A percentile compares a stretch with the other conserved stretches of the same genome.
phyloP scores from a whole-genome alignment of 2,888 invertebrate species.

The Philereme vetulata region DNA sequence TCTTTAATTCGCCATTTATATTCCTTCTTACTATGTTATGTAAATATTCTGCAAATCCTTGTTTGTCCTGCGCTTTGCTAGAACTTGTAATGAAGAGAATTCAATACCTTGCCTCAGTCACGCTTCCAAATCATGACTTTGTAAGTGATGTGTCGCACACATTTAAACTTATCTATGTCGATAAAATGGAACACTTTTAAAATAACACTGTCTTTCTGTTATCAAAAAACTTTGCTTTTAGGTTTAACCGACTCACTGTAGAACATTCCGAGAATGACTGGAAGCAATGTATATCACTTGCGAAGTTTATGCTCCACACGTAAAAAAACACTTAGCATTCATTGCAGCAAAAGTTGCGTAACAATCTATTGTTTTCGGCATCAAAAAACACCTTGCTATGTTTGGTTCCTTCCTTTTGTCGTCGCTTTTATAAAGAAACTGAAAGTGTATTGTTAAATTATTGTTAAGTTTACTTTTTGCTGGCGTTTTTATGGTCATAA shows the following conservation, averaged over 20 bases:
- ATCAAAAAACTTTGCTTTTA: conserved; percentile 52
- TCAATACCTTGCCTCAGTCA: conserved; percentile 43
- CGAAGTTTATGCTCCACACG: conserved; percentile 38
- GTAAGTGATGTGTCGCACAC: conserved; percentile 41
- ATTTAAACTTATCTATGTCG: conserved; percentile 45
- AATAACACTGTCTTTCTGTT: conserved; percentile 48
- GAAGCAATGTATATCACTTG: conserved; percentile 43
- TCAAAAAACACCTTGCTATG: conserved; percentile 79
- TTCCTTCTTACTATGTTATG: conserved; percentile 37
- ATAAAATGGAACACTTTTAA: conserved; percentile 47
- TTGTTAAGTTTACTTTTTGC: conserved; percentile 62
- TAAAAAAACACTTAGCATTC: conserved; percentile 51
- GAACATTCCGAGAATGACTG: conserved; percentile 58
- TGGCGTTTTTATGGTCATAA: conserved; percentile 68
- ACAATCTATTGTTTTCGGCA: conserved; percentile 63
- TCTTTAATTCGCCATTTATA: conserved; percentile 40
- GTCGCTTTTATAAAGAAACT: conserved; percentile 78
- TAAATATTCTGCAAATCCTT: conserved; percentile 46
- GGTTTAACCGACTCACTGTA: conserved; percentile 36
- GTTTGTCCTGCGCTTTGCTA: conserved; percentile 36
- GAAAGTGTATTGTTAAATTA: conserved; percentile 77
- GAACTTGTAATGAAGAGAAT: conserved; percentile 10
- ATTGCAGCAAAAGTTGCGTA: conserved; percentile 67
- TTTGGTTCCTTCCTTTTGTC: conserved; percentile 54
- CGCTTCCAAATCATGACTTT: conserved; percentile 29